A percentile compares a stretch with the other conserved stretches of the same genome.
These are phyloP conservation scores for Diadema setosum DNA, from an alignment of 35 echinoderm and acorn worm genomes.

Conservation along the genomic window DNA sequence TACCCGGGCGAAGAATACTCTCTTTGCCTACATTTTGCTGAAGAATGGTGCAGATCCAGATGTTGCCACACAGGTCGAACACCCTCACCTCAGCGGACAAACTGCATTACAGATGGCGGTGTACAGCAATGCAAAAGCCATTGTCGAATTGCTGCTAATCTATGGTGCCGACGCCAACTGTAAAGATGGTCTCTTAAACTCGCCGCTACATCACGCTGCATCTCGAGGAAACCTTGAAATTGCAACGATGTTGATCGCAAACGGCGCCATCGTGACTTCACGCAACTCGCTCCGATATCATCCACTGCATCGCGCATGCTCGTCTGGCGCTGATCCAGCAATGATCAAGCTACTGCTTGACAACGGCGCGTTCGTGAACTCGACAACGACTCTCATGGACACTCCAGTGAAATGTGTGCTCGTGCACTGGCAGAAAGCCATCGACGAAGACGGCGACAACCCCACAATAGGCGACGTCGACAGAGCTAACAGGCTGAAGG, in stretches of 20 bases:
- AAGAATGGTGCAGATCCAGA: slow-evolving; percentile 70
- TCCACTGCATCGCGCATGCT: slow-evolving; percentile 89
- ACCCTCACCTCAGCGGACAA: slow-evolving; percentile 7
- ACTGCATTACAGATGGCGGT: slow-evolving; percentile 74
- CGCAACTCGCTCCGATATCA: slow-evolving; percentile 60
- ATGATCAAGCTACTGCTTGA: slow-evolving; percentile 59
- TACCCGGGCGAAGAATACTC: slow-evolving; percentile 55
- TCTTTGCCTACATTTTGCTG: slow-evolving; percentile 68
- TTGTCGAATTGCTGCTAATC: slow-evolving; percentile 53
- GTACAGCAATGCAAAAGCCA: slow-evolving; percentile 41
- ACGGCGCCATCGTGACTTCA: slow-evolving; percentile 58
- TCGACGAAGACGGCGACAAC: neutral
- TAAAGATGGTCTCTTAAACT: slow-evolving; percentile 66
- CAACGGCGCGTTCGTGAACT: slow-evolving; percentile 70
- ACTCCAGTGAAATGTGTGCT: slow-evolving; percentile 76
- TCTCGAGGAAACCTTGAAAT: slow-evolving; percentile 73
- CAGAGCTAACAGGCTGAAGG: neutral
- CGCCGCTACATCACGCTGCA: slow-evolving; percentile 76
- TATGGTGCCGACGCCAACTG: slow-evolving; percentile 81
- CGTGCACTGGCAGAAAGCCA: neutral
- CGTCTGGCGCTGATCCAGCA: slow-evolving; percentile 24
- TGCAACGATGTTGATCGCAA: slow-evolving; percentile 51
- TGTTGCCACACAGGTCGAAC: slow-evolving; percentile 22
- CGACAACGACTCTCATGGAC: slow-evolving; percentile 43
- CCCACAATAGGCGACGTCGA: neutral